These are phyloP conservation scores for Macrosteles quadrilineatus DNA, from an alignment of 1,140 invertebrate genomes.

Conservation along the genomic window DNA sequence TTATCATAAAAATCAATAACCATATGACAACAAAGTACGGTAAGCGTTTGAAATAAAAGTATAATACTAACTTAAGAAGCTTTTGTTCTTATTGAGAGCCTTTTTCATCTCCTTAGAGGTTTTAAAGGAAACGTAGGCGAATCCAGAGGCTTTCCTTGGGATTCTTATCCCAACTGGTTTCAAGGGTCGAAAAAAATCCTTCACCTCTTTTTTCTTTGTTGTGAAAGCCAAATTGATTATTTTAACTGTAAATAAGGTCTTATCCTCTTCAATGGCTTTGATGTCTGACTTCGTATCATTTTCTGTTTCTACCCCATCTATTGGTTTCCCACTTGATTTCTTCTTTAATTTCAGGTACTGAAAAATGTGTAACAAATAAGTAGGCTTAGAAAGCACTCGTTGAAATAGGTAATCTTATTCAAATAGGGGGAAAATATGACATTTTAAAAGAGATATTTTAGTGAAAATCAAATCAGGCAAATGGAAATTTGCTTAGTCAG, in stretches of 20 bases:
- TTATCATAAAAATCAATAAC: no score
- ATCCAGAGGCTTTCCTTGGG: constrained; percentile 75
- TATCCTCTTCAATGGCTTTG: constrained; percentile 34
- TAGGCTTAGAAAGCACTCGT: no score
- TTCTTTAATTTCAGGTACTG: constrained; percentile 47
- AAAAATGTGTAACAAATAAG: no score
- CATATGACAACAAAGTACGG: no score
- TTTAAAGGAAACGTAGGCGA: constrained; percentile 89
- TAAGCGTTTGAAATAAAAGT: no score
- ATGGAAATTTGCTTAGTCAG: no score
- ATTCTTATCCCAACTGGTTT: constrained; percentile 77
- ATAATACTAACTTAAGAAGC: constrained; percentile 74
- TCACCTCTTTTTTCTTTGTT: constrained; percentile 77
- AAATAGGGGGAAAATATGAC: no score
- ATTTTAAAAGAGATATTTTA: no score
- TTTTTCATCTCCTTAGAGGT: constrained; percentile 78
- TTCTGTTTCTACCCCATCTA: constrained; percentile 49
- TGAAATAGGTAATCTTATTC: no score
- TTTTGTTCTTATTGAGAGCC: constrained; percentile 83
- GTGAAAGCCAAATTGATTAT: constrained; percentile 67
- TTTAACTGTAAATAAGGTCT: constrained; percentile 53
- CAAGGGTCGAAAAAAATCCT: constrained; percentile 81
- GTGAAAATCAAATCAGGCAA: no score
- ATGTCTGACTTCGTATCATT: constrained; percentile 40
- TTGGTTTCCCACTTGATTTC: constrained; percentile 56